Evolutionary conservation across 2,888 invertebrate genomes (phyloP).

Genomic region (Agrilus mali): DNA sequence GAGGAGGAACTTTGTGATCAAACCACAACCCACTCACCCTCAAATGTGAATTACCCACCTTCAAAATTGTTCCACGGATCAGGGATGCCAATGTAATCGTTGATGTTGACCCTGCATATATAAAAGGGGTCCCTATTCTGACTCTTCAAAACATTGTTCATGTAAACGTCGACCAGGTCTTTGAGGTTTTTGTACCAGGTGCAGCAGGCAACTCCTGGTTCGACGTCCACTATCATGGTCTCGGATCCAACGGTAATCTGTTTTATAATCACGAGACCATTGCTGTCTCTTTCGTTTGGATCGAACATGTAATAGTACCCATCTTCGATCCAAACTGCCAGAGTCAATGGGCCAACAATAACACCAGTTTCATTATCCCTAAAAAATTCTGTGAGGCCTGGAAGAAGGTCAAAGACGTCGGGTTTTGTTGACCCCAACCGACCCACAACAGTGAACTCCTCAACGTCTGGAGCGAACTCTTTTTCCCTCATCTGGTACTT

Average conservation of each 20-base stretch:
- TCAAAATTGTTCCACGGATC: constrained; percentile 30
- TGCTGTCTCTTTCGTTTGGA: constrained; percentile 31
- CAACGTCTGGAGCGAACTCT: constrained; percentile 22
- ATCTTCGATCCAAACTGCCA: constrained; percentile 34
- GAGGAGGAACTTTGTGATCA: neutral
- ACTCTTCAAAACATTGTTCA: constrained; percentile 26
- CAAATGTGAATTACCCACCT: constrained; percentile 16
- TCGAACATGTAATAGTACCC: constrained; percentile 34
- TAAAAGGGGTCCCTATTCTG: constrained; percentile 23
- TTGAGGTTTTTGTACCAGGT: constrained; percentile 27
- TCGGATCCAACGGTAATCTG: constrained; percentile 16
- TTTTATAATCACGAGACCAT: constrained; percentile 19
- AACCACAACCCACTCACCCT: neutral
- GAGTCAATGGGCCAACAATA: constrained; percentile 28
- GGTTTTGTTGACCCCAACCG: constrained; percentile 23
- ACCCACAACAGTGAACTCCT: constrained; percentile 28
- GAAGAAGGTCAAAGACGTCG: constrained; percentile 25
- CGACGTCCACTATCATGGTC: constrained; percentile 15
- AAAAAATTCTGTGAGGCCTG: constrained; percentile 29
- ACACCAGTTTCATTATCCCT: constrained; percentile 27
- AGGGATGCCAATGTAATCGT: constrained; percentile 23
- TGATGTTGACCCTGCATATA: constrained; percentile 27
- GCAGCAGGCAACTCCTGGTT: constrained; percentile 29
- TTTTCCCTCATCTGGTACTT: constrained; percentile 21
- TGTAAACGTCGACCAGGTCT: constrained; percentile 29